These are phyloP conservation scores for Spodoptera frugiperda DNA, from an alignment of 1,140 invertebrate genomes.

Conservation along the genomic window DNA sequence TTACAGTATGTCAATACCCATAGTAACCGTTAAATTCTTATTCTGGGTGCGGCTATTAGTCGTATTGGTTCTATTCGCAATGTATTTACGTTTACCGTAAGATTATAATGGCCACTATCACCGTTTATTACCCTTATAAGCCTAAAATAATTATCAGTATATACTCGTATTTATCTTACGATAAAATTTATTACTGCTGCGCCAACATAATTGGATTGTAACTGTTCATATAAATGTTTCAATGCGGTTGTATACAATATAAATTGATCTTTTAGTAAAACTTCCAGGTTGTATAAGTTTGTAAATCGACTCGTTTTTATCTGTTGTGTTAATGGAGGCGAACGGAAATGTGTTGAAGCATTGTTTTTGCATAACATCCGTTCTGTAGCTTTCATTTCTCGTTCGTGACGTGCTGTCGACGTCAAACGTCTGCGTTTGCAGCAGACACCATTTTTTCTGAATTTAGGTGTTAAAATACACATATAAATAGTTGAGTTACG, in stretches of 20 bases:
- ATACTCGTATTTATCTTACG: not conserved
- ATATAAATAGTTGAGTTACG: conserved; percentile 22
- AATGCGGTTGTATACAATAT: not conserved
- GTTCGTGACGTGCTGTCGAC: not conserved
- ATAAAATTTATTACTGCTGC: conserved; percentile 23
- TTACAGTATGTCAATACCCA: no score
- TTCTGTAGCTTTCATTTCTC: conserved; percentile 13
- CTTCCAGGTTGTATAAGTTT: not conserved
- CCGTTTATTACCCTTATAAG: conserved; percentile 19
- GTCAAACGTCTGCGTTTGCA: conserved; percentile 4
- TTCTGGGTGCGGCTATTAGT: no score
- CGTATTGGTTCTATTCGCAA: no score
- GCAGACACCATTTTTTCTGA: not conserved
- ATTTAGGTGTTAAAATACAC: not conserved
- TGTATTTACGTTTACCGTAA: not conserved
- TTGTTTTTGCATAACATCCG: conserved; percentile 4
- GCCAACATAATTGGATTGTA: conserved; percentile 16
- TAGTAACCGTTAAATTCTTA: no score
- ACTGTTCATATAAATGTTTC: conserved; percentile 8
- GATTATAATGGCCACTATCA: not conserved
- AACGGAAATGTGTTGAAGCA: conserved; percentile 14
- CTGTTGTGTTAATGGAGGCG: not conserved
- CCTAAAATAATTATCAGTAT: conserved; percentile 28
- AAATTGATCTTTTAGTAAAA: not conserved
- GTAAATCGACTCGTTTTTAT: not conserved